Conservation (phyloP, 2,797 vertebrate genomes). For the Hemibagrus guttatus region DNA sequence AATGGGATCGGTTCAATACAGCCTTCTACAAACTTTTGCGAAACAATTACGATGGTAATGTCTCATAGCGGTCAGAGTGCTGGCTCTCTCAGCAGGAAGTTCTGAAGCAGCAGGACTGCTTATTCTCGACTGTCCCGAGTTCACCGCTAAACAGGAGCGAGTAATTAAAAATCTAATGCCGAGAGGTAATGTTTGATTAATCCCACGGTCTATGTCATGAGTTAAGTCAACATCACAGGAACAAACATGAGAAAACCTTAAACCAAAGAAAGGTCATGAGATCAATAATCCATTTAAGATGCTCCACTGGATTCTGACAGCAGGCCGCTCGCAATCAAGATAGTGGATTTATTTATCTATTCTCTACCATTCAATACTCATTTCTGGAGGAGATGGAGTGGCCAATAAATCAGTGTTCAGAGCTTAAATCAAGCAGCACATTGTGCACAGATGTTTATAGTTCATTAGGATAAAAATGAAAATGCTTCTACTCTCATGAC, state of each 20-base stretch:
- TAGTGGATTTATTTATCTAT: constrained; percentile 77
- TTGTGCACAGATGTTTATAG: constrained; percentile 2
- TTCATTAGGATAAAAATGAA: constrained; percentile 26
- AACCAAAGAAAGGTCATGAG: constrained; percentile 75
- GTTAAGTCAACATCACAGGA: constrained; percentile 67
- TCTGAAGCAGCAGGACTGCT: not conserved
- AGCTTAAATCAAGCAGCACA: constrained; percentile 58
- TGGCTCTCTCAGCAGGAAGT: not conserved
- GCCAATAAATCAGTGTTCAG: constrained; percentile 67
- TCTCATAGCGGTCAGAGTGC: constrained; percentile 30
- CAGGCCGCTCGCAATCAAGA: constrained; percentile 70
- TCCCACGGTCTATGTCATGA: constrained; percentile 60
- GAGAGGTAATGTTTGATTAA: constrained; percentile 71
- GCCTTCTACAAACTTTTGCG: constrained; percentile 30
- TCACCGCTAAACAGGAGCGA: constrained; percentile 52
- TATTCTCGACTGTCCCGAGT: constrained; percentile 1
- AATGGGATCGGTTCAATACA: constrained; percentile 46
- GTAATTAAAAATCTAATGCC: constrained; percentile 68
- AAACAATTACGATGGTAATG: constrained; percentile 48
- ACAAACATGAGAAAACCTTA: constrained; percentile 68
- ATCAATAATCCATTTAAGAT: constrained; percentile 84
- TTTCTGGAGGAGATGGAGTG: constrained; percentile 49
- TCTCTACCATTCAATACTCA: constrained; percentile 53
- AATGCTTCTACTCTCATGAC: not conserved
- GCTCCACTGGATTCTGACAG: constrained; percentile 69